A percentile compares a stretch with the other conserved stretches of the same genome.
Evolutionary conservation across 2,113 vertebrate genomes (phyloP).

Genomic region (Eurypyga helias): DNA sequence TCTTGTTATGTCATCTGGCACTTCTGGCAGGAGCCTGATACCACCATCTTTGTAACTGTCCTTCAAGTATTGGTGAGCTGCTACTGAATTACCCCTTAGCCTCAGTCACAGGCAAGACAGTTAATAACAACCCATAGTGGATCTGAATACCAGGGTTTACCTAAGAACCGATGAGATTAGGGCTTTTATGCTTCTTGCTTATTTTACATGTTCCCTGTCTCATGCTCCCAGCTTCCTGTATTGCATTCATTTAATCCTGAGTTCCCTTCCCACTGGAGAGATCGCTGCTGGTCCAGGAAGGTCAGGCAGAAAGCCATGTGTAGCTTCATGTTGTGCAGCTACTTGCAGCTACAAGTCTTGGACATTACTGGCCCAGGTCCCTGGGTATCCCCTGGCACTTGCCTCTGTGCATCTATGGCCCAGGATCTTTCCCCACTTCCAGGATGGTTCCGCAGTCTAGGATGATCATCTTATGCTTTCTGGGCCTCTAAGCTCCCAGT

Average conservation of each 20-base stretch:
- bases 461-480: not conserved
- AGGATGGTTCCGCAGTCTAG: not conserved
- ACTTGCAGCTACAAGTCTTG: not conserved
- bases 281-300: not conserved
- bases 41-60: not conserved
- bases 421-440: not conserved
- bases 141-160: not conserved
- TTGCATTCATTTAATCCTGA: not conserved
- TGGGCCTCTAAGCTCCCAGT: not conserved
- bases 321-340: not conserved
- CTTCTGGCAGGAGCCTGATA: not conserved
- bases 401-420: not conserved
- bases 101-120: not conserved
- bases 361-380: not conserved
- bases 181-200: not conserved
- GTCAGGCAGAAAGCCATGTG: too few species aligned
- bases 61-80: not conserved
- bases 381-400: not conserved
- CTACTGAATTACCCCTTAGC: not conserved
- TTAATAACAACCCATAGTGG: not conserved
- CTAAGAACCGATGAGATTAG: not conserved
- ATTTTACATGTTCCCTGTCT: not conserved
- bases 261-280: not conserved
- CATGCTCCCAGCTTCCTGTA: not conserved
- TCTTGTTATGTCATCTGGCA: not conserved